Conservation (phyloP, 1,140 invertebrate species). For the Lanistes nyassanus region DNA sequence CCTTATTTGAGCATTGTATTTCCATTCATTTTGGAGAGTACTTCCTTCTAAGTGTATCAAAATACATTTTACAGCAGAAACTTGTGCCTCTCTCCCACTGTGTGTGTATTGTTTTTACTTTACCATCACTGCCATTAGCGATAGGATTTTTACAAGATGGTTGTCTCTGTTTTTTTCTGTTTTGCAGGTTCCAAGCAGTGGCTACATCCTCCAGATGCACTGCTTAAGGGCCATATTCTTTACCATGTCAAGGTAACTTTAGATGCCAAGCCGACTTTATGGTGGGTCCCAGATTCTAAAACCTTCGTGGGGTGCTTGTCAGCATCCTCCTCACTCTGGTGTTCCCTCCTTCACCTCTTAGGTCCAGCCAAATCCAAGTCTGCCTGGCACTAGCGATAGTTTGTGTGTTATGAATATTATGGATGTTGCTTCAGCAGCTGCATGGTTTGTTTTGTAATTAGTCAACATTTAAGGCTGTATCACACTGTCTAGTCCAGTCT, state of each 20-base stretch:
- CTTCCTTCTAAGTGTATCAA: too few species aligned
- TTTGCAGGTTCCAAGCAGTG: constrained; percentile 70
- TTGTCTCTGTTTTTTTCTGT: constrained; percentile 26
- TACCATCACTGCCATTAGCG: background rate
- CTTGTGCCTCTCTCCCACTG: background rate
- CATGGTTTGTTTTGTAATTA: too few species aligned
- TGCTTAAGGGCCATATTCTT: constrained; percentile 92
- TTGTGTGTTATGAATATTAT: background rate
- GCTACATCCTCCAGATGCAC: constrained; percentile 93
- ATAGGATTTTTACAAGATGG: too few species aligned
- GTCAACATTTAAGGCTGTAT: too few species aligned
- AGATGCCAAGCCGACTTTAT: too few species aligned
- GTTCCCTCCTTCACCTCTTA: background rate
- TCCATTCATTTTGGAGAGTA: too few species aligned
- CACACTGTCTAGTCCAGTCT: too few species aligned
- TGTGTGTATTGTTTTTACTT: background rate
- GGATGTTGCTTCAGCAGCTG: background rate
- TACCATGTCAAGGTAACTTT: constrained; percentile 95
- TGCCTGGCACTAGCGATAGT: background rate
- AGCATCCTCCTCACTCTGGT: too few species aligned
- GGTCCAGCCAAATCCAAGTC: background rate
- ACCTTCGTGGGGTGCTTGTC: too few species aligned
- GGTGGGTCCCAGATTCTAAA: background rate
- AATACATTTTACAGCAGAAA: too few species aligned
- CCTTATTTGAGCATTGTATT: too few species aligned